A percentile compares a stretch with the other conserved stretches of the same genome.
Evolutionary conservation across 2,113 vertebrate genomes (phyloP).

Genomic region (Onychorhynchus coronatus): DNA sequence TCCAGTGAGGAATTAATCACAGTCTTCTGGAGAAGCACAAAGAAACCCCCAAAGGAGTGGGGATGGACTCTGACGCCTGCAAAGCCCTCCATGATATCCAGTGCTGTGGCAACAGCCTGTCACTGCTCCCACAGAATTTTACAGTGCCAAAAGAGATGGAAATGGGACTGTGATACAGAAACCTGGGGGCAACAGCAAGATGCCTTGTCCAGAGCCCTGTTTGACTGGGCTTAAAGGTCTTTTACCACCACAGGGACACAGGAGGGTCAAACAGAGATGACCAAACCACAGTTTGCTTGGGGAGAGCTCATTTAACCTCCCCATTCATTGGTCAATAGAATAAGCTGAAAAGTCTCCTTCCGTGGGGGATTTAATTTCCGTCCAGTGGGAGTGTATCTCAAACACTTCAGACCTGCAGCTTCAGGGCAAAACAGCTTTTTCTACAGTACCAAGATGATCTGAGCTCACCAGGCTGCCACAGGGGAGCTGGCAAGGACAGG

Average conservation of each 20-base stretch:
- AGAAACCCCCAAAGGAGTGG: not conserved
- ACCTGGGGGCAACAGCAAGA: not conserved
- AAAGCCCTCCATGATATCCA: not conserved
- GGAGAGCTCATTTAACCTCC: not conserved
- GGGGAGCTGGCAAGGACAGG: not conserved
- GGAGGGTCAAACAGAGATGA: no score
- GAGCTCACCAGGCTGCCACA: not conserved
- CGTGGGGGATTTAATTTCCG: not conserved
- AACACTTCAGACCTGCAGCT: not conserved
- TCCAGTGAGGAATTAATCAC: not conserved
- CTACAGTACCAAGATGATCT: accelerated
- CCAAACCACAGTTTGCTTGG: no score
- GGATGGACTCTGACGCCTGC: not conserved
- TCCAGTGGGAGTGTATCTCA: accelerated
- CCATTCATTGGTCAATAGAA: not conserved
- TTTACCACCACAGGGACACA: no score
- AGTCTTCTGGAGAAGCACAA: not conserved
- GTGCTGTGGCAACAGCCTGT: not conserved
- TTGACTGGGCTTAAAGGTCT: not conserved
- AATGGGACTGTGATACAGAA: not conserved
- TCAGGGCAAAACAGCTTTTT: not conserved
- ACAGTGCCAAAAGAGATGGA: not conserved
- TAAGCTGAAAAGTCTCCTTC: not conserved
- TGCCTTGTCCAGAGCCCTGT: not conserved
- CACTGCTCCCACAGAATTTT: not conserved